These are phyloP conservation scores for Nothoprocta pentlandii DNA, from an alignment of 2,113 vertebrate genomes.

Conservation along the genomic window DNA sequence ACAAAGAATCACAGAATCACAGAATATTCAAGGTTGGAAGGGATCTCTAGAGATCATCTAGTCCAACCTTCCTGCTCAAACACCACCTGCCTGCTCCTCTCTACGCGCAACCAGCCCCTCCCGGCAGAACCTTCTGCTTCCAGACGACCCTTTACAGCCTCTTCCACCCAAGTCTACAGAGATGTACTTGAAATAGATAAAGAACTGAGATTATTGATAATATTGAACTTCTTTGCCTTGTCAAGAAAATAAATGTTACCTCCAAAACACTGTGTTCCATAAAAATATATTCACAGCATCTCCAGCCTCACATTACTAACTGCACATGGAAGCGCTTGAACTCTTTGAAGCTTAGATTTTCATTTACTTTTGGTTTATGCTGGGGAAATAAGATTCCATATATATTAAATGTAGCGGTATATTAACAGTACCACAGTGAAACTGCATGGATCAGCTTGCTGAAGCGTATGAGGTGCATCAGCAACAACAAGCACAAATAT, in stretches of 20 bases:
- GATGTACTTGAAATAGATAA: neutral
- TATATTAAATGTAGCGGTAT: neutral
- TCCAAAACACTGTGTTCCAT: neutral
- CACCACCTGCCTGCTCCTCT: neutral
- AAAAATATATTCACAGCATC: neutral
- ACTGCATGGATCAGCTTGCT: neutral
- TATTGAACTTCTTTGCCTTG: neutral
- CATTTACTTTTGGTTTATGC: neutral
- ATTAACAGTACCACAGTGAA: neutral
- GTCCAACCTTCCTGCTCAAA: neutral
- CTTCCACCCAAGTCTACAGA: neutral
- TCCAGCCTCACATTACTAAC: neutral
- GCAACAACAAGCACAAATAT: neutral
- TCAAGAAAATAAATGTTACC: neutral
- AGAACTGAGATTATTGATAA: neutral
- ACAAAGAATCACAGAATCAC: no score
- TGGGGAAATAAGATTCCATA: neutral
- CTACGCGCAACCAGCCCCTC: neutral
- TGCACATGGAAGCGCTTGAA: neutral
- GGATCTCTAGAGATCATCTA: neutral
- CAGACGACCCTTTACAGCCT: neutral
- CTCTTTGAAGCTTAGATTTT: neutral
- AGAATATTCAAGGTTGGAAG: no score
- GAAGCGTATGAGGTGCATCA: neutral
- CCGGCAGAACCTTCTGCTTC: neutral